These are phyloP conservation scores for Masticophis lateralis DNA, from an alignment of 2,797 vertebrate genomes.

Conservation along the genomic window DNA sequence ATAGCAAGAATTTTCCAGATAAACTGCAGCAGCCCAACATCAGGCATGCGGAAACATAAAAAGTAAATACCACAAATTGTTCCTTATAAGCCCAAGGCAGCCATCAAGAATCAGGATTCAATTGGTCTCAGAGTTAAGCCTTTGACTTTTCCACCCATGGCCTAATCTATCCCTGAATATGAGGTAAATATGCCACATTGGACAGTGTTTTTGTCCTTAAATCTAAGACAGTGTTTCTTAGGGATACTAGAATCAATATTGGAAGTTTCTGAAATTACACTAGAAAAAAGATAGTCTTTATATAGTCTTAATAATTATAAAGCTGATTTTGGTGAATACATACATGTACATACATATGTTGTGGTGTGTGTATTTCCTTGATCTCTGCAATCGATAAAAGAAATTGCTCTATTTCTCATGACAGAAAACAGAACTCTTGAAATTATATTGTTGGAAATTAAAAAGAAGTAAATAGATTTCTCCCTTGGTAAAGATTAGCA, in stretches of 20 bases:
- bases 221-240: neutral
- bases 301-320: neutral
- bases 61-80: neutral
- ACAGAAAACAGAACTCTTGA: neutral
- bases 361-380: neutral
- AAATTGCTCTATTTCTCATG: neutral
- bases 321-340: neutral
- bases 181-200: neutral
- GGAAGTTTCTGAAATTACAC: neutral
- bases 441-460: slow-evolving; percentile 9
- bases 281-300: neutral
- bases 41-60: neutral
- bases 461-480: neutral
- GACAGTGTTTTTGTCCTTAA: neutral
- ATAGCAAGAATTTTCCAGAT: neutral
- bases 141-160: neutral
- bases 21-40: neutral
- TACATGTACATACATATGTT: neutral
- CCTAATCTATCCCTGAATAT: neutral
- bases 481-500: neutral
- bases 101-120: neutral
- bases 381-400: slow-evolving; percentile 24
- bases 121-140: neutral
- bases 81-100: neutral
- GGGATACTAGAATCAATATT: neutral